These are phyloP conservation scores for Drosophila vallismaia DNA, from an alignment of 2,888 invertebrate species.

Conservation along the genomic window DNA sequence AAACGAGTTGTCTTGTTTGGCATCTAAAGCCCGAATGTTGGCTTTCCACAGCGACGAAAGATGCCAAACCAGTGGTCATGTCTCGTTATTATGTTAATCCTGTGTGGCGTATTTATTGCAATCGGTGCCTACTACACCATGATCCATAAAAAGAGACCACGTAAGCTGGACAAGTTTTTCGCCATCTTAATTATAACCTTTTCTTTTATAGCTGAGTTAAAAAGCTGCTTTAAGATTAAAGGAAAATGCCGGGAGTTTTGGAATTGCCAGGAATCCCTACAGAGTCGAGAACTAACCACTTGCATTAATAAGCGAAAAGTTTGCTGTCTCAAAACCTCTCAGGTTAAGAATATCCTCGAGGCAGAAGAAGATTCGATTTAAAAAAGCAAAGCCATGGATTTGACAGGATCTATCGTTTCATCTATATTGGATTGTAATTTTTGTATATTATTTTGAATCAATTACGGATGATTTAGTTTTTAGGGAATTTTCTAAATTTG, in stretches of 20 bases:
- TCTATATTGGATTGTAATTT: too few species aligned
- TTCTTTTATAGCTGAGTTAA: constrained; percentile 5
- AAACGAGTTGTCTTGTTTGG: not conserved
- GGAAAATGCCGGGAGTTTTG: constrained; percentile 20
- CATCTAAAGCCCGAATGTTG: not conserved
- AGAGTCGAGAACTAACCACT: constrained; percentile 7
- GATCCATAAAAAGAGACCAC: not conserved
- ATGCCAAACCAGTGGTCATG: constrained; percentile 16
- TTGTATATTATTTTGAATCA: too few species aligned
- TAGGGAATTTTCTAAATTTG: not conserved
- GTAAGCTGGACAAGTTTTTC: not conserved
- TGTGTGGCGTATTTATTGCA: not conserved
- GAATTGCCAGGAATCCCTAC: constrained; percentile 4
- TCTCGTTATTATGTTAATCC: not conserved
- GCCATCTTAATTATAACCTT: not conserved
- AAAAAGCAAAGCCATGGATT: not conserved
- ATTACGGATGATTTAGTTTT: not conserved
- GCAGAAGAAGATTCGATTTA: not conserved
- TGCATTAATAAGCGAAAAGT: constrained; percentile 38
- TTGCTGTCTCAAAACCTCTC: constrained; percentile 11
- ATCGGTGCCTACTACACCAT: constrained; percentile 31
- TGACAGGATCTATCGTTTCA: too few species aligned
- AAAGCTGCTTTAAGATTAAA: constrained; percentile 5
- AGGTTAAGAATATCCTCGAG: not conserved
- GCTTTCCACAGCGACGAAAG: not conserved